Evolutionary conservation across 2,797 vertebrate genomes (phyloP), one percentile per base, ranked within the genome.

Genomic region (Nyctalus aviator): DNA sequence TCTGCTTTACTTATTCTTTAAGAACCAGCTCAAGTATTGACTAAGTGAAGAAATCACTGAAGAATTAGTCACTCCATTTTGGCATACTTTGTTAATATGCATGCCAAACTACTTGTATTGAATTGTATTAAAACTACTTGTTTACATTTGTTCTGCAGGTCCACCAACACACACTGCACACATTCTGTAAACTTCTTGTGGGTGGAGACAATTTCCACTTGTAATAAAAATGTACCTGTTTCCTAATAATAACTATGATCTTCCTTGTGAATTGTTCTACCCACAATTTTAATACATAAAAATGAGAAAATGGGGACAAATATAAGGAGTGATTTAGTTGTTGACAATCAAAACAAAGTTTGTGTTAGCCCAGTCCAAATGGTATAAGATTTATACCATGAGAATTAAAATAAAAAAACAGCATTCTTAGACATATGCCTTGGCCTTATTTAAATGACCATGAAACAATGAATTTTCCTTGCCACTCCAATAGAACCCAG

Each of bases 381-480:
- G 35, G 12, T 82, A 55, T 78, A 96, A 85, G 72, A 23, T 37
- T 92, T 95, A 55, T 55, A 57, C 23, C n/a, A 41, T 86, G 85
- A 71, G 35, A 59, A 59, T 27, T 55, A 55, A 55, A 90, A 83
- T 79, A 41, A 86, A 82, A 84, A 84, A 78, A 66, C 10, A 72
- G 18, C 8, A 59, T 72, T 87, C 72, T 85, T 72, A 20, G 44
- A 76, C 53, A 84, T 88, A 84, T 46, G 35, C 9, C 62, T 91
- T 91, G 62, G 5, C 12, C 18, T 96, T 94, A 25, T 75, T 96
- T 95, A 90, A 93, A 94, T n/a, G 25, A 88, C 81, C 50, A 84
- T 84, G 41, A 92, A 93, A 90, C n/a, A 77, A 50, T 68, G 35
- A 92, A 44, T 95, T 96, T 79, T 92, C 59, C 66, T 90, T 86